phyloP scores from a whole-genome alignment of 2,113 vertebrate species.

The Esox niger region DNA sequence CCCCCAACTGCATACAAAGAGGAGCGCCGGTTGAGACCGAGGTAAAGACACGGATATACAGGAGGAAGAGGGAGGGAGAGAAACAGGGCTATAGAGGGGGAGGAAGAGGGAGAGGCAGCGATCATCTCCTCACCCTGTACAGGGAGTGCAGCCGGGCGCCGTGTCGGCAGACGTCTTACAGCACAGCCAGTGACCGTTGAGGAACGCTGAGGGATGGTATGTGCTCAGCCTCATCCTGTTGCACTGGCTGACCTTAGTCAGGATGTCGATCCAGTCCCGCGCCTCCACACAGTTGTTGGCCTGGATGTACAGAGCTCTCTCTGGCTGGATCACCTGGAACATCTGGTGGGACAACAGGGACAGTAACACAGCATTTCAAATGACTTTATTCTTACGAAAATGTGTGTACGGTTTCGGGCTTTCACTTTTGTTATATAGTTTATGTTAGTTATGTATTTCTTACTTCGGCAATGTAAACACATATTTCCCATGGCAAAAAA shows the following conservation, averaged over 20 bases:
- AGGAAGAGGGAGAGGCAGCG: background rate
- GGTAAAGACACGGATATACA: background rate
- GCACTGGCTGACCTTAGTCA: slow-evolving; percentile 97
- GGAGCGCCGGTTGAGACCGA: background rate
- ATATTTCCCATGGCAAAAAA: too few species aligned
- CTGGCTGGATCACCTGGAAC: slow-evolving; percentile 98
- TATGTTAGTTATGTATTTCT: too few species aligned
- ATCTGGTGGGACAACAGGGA: slow-evolving; percentile 72
- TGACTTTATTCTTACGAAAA: too few species aligned
- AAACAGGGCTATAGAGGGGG: background rate
- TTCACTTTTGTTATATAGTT: background rate
- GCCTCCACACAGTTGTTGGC: slow-evolving; percentile 98
- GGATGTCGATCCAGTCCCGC: slow-evolving; percentile 95
- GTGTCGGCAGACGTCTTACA: slow-evolving; percentile 86
- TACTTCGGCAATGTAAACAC: too few species aligned
- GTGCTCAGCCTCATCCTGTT: slow-evolving; percentile 93
- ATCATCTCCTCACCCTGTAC: slow-evolving; percentile 81
- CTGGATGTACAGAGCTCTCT: slow-evolving; percentile 96
- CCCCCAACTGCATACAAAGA: too few species aligned
- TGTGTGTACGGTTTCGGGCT: background rate
- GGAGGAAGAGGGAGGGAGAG: background rate
- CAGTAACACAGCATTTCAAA: too few species aligned
- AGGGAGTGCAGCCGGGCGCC: slow-evolving; percentile 88
- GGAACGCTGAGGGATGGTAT: slow-evolving; percentile 95
- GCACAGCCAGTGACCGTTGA: slow-evolving; percentile 97